Base-by-base conservation (phyloP, 2,113 vertebrate species). In the Sapajus apella region DNA sequence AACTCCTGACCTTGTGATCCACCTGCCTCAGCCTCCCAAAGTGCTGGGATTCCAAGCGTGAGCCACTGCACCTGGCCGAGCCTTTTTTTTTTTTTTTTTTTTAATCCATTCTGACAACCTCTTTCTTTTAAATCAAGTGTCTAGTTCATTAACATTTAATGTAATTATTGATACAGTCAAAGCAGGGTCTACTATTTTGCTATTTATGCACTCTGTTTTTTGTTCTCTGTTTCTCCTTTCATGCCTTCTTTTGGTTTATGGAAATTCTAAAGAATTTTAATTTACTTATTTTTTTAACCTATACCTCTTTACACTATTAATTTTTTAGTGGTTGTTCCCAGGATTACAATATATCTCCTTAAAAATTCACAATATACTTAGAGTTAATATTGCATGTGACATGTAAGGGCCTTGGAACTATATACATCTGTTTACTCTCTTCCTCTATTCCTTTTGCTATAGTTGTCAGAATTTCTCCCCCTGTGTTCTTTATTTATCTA, bases 221-320 rank as follows among this genome's bases (percentile, higher is more conserved):
- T 81, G 32, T 27, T 75, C 4, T 92, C 14, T 40, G 1, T 96
- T 89, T 83, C 75, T 89, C 55, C 32, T 87, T 93, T 95, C 2
- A 17, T 58, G 25, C 27, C 32, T 91, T 96, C 23, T 95, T 86
- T 96, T 93, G n/a, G 73, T 91, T 86, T 45, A 35, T 47, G 20
- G 17, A 16, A 35, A 75, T 77, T 76, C 32, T 18, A 5, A 50
- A 68, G n/a, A 87, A 81, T 91, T 80, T 92, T 90, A 56, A 80
- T 66, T 87, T 81, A 37, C 35, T 81, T 55, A 40, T 12, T 82
- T 79, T 94, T 85, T 95, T 45, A 76, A 80, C 30, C 61, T 72
- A 8, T n/a, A 50, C 17, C 32, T 79, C 75, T 81, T 75, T 87
- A 40, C 2, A 43, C 43, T 82, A n/a, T 83, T 93, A 55, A 47